Base-by-base conservation (phyloP, 2,113 vertebrate genomes). In the Malaclemys terrapin region DNA sequence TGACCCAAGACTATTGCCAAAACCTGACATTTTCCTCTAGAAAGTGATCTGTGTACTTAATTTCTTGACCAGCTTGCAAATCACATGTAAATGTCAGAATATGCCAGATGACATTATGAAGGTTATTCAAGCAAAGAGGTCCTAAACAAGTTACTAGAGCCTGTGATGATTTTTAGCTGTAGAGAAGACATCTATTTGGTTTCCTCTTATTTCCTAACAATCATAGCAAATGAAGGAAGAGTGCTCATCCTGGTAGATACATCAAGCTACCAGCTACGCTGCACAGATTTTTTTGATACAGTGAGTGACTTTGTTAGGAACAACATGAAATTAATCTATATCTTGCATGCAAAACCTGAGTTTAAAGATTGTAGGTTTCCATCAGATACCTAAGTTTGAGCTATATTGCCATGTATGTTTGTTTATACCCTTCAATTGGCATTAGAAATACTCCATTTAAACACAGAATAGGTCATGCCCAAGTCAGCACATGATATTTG, bases 11-110 rank as follows among this genome's bases (percentile, higher is more conserved):
- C 84, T 91, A 42, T 65, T 53, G 80, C 20, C 88, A 93, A 95
- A 94, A 80, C 45, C 22, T 82, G 42, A 17, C 75, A 80, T 82
- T 91, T 94, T 69, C 6, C 89, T 49, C 3, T 56, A 85, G 93
- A 84, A 93, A 94, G 89, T 38, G 1, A 54, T 91, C 89, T 85
- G 20, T 91, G 19, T 87, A 7, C 87, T 65, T 38, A n/a, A 2
- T 94, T 96, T 89, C 95, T 94, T 88, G 80, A 80, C 83, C 82
- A 93, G 82, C 14, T 92, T 91, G 53, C 50, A 95, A 93, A 85
- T 75, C 94, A 24, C 87, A 91, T 57, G 56, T 24, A 89, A 93
- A 93, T 91, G 90, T 96, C 96, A 95, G 87, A 95, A 88, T 89
- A 80, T 82, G 65, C 50, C 89, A 84, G 80, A 47, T 93, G 90